phyloP scores from a whole-genome alignment of 2,888 invertebrate genomes.

The Tipula unca region DNA sequence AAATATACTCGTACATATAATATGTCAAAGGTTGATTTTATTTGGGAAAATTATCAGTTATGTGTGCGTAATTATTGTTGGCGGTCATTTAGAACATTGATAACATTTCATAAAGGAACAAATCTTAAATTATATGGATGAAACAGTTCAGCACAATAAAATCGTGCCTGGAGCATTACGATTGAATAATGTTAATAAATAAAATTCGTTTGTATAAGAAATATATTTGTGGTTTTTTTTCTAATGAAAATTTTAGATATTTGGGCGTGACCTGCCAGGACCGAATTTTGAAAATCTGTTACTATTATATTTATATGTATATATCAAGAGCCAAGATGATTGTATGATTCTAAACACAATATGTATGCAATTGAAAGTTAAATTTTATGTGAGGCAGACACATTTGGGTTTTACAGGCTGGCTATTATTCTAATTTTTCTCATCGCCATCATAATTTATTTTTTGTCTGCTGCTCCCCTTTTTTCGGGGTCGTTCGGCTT shows the following conservation, averaged over 20 bases:
- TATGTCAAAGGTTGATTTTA: not conserved
- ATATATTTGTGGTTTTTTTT: not conserved
- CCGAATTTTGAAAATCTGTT: not conserved
- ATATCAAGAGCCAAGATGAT: not conserved
- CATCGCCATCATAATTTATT: not conserved
- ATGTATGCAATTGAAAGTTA: not conserved
- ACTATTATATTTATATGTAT: not conserved
- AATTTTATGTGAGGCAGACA: not conserved
- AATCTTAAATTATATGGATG: not conserved
- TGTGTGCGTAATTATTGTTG: not conserved
- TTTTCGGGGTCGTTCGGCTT: not conserved
- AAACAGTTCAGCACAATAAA: not conserved
- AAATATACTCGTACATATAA: not conserved
- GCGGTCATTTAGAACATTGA: not conserved
- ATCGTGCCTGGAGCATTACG: not conserved
- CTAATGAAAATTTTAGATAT: not conserved
- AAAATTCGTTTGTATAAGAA: not conserved
- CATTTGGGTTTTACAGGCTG: not conserved
- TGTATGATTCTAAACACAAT: too few species aligned
- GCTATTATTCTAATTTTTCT: not conserved
- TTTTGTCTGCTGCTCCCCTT: not conserved
- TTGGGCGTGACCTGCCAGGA: constrained; percentile 8
- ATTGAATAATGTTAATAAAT: too few species aligned
- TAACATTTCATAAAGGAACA: not conserved
- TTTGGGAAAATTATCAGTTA: not conserved